Conservation (phyloP, 2,113 vertebrate species). For the Carassius carassius region DNA sequence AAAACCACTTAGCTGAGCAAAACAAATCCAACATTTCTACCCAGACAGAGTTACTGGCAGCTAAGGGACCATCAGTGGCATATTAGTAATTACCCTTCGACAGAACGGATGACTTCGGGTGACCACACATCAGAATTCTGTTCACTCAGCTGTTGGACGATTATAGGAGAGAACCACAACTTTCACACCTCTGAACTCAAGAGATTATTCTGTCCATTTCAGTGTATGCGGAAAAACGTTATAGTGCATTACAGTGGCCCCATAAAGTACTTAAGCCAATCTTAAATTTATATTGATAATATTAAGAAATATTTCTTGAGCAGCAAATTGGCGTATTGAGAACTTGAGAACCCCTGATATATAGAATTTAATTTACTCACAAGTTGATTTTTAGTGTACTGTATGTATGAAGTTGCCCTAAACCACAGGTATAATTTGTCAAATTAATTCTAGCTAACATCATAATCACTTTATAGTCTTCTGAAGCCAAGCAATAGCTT, state of each 20-base stretch:
- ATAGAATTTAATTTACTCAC: too few relatives aligned
- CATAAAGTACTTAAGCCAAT: background rate
- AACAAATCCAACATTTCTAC: conserved; percentile 75
- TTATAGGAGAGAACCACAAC: conserved; percentile 8
- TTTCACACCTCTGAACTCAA: conserved; percentile 29
- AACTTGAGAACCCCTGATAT: too few relatives aligned
- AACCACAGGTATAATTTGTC: too few relatives aligned
- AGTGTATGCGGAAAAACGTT: background rate
- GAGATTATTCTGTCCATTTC: background rate
- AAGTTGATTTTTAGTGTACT: too few relatives aligned
- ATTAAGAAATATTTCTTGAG: background rate
- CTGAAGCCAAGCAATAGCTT: background rate
- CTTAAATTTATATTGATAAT: background rate
- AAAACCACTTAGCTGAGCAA: conserved; percentile 73
- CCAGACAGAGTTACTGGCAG: conserved; percentile 76
- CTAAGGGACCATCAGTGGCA: conserved; percentile 74
- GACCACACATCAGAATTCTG: conserved; percentile 74
- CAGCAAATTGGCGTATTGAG: background rate
- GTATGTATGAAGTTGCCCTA: background rate
- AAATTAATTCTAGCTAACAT: too few relatives aligned
- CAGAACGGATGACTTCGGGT: conserved; percentile 77
- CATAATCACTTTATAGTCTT: background rate
- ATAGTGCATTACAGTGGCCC: background rate
- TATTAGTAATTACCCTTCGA: conserved; percentile 78
- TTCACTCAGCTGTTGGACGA: conserved; percentile 69